Base-by-base conservation (phyloP, 2,113 vertebrate species). In the Chauna torquata region DNA sequence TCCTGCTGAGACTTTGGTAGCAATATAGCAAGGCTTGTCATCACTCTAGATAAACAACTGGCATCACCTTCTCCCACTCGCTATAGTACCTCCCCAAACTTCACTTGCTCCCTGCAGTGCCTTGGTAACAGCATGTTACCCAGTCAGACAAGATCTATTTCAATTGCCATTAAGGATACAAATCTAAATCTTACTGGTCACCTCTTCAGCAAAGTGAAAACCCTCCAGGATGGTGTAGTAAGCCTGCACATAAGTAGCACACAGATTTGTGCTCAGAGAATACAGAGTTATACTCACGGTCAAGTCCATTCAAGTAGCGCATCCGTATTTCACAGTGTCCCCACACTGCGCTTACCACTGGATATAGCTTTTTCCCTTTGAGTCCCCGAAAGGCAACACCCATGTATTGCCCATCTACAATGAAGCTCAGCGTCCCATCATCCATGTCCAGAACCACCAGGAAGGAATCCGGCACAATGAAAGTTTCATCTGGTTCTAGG, bases 251-350 rank as follows among this genome's bases (percentile, higher is more conserved):
- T 19, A 6, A 40, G 11, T 3, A 25, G 55, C 62, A 30, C 30
- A 14, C 2, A 19, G 44, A 44, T 7, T 14, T 2, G n/a, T 11
- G 49, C 45, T 30, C 12, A 49, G 20, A n/a, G 44, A 36, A 52
- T 2, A 12, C 11, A 44, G 12, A 28, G 28, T 20, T 30, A 94
- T 98, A 99, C 99, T 99, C 98, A 99, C 99, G 99, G 98, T 99
- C 99, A 3, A 99, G 99, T 69, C 99, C 99, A n/a, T 99, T 99
- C 97, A 99, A 98, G 98, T 99, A 99, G 97, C 99, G 99, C 98
- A 99, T 99, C 92, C 98, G 97, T 83, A 99, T 99, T 97, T 99
- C 99, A 97, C 99, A 99, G 98, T 99, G 99, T 97, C 99, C 99
- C 99, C 99, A 99, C 93, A 99, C 99, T 0, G 99, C 99, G 59